Evolutionary conservation across 2,797 vertebrate species (phyloP), one percentile per base, ranked within the genome.

Genomic region (Numenius phaeopus): DNA sequence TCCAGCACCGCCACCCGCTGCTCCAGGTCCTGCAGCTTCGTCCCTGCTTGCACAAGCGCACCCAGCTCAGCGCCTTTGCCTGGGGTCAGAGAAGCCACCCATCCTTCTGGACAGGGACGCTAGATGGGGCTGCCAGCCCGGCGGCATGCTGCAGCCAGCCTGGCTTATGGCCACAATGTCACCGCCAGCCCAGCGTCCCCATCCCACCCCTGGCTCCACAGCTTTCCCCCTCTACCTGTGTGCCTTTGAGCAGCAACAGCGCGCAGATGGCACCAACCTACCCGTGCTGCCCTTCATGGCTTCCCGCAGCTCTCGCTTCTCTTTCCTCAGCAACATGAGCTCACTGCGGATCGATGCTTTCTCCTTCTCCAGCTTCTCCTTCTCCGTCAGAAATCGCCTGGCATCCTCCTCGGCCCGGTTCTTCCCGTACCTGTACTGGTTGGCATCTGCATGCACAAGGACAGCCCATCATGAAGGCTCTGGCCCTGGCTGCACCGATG

Each of bases 391-490:
- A 98, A 99, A 99, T 3, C 98, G 98, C 58, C 98, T 98, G 79
- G 99, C 99, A 1, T 99, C 99, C 94, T 99, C 99, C 95, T 99
- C 99, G 0, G 99, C 99, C 49, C 99, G 98, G 10, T 99, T 99
- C 98, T 99, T 99, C 66, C 99, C 99, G 3, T 99, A 99, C 83
- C 98, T 99, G 65, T 99, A 99, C 83, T 99, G 99, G 97, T 99
- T 99, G 77, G 99, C 99, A 96, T 98, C 99, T 99, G 96, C 18
- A 29, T 7, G 29, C 66, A 59, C 11, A 50, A 64, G 47, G 18
- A 75, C n/a, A 61, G 50, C 52, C 23, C 1, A 11, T 37, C 66
- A 4, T 3, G 44, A 65, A 9, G 67, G 37, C 61, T 75, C 46
- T 24, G 55, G 46, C 14, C 40, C 17, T 1, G 3, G 17, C 37